A percentile compares a stretch with the other conserved stretches of the same genome.
Evolutionary conservation across 2,888 invertebrate genomes (phyloP).

Genomic region (Eupithecia pulchellata): DNA sequence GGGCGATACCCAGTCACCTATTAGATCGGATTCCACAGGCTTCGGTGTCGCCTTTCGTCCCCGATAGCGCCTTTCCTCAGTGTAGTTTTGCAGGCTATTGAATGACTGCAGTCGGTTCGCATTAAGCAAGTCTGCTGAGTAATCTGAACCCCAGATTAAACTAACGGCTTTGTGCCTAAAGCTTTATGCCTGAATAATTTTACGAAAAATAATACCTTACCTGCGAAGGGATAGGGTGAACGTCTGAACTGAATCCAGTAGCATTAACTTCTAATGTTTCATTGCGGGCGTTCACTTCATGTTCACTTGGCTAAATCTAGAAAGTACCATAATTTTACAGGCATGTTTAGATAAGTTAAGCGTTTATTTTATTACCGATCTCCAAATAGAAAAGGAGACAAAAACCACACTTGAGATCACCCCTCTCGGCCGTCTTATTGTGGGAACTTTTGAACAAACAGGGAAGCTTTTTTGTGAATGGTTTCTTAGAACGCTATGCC

Average conservation of each 20-base stretch:
- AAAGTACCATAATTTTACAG: constrained; percentile 17
- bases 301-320: not conserved
- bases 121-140: constrained; percentile 78
- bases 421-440: constrained; percentile 73
- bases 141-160: constrained; percentile 76
- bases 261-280: constrained; percentile 40
- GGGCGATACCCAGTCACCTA: constrained; percentile 58
- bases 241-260: constrained; percentile 32
- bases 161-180: constrained; percentile 74
- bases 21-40: constrained; percentile 71
- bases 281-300: constrained; percentile 25
- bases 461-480: constrained; percentile 68
- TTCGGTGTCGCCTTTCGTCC: constrained; percentile 80
- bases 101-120: constrained; percentile 75
- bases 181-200: constrained; percentile 71
- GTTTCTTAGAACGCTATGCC: constrained; percentile 68
- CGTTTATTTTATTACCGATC: constrained; percentile 74
- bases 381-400: constrained; percentile 75
- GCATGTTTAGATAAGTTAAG: constrained; percentile 51
- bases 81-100: constrained; percentile 80
- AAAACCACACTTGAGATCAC: constrained; percentile 81
- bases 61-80: constrained; percentile 77
- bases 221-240: constrained; percentile 44
- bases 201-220: constrained; percentile 64
- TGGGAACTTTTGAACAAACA: constrained; percentile 76